These are phyloP conservation scores for Heliconius melpomene DNA, from an alignment of 1,140 invertebrate species.

Conservation along the genomic window DNA sequence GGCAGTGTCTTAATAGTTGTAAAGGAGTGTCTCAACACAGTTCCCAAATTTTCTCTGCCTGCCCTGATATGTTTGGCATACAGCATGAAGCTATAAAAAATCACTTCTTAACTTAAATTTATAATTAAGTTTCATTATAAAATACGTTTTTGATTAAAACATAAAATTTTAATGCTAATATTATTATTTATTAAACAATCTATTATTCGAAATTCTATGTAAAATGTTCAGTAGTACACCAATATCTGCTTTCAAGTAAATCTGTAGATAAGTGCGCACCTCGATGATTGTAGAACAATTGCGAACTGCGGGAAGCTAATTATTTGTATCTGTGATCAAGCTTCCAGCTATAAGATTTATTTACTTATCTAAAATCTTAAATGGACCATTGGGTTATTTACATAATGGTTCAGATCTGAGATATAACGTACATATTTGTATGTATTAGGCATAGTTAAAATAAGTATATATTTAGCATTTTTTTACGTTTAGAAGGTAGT, in stretches of 20 bases:
- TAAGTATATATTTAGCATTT: too few relatives aligned
- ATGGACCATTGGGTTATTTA: constrained; percentile 37
- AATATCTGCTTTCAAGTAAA: constrained; percentile 24
- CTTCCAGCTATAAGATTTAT: constrained; percentile 46
- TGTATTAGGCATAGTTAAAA: too few relatives aligned
- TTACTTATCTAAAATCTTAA: constrained; percentile 44
- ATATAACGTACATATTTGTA: not conserved
- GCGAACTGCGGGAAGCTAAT: constrained; percentile 50
- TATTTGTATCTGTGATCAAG: constrained; percentile 50
- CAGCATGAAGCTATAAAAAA: not conserved
- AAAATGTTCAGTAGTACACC: not conserved
- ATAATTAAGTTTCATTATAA: too few relatives aligned
- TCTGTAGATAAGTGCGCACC: constrained; percentile 37
- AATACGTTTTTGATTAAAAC: not conserved
- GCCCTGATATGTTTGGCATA: too few relatives aligned
- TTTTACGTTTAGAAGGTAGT: too few relatives aligned
- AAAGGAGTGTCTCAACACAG: too few relatives aligned
- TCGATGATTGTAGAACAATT: constrained; percentile 55
- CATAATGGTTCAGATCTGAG: constrained; percentile 26
- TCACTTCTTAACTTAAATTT: too few relatives aligned
- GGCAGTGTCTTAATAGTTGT: too few relatives aligned
- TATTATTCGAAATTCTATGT: not conserved
- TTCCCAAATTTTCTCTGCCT: too few relatives aligned
- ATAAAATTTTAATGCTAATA: not conserved
- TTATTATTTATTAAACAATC: not conserved